These are phyloP conservation scores for Anneissia japonica DNA, from an alignment of 35 echinoderm and acorn worm species.

Conservation along the genomic window DNA sequence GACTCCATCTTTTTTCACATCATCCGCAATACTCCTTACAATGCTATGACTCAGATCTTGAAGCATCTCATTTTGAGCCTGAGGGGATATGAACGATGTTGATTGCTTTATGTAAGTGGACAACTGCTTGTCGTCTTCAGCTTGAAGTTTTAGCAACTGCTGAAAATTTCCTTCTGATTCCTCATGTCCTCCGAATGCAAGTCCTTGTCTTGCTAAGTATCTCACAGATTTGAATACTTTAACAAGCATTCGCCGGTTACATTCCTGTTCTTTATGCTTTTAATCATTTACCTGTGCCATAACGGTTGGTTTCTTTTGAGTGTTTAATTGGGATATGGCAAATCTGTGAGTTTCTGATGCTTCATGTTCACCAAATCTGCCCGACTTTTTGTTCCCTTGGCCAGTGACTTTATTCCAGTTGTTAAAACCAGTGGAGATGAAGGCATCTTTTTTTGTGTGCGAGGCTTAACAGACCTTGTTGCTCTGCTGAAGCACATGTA, in stretches of 20 bases:
- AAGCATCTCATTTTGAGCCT: constrained; percentile 42
- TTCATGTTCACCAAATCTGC: constrained; percentile 33
- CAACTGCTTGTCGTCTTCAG: constrained; percentile 11
- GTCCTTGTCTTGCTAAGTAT: constrained; percentile 32
- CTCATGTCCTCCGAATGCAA: constrained; percentile 17
- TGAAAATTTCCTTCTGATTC: constrained; percentile 12
- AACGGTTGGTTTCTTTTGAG: not conserved
- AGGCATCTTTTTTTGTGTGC: constrained; percentile 22
- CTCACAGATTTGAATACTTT: constrained; percentile 22
- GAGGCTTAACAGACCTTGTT: constrained; percentile 9
- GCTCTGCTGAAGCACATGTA: constrained; percentile 3
- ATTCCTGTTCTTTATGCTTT: not conserved
- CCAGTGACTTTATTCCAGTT: constrained; percentile 50
- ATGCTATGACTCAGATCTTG: not conserved
- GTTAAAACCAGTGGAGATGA: constrained; percentile 27
- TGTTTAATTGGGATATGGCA: not conserved
- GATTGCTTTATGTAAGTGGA: not conserved
- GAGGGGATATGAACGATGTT: constrained; percentile 22
- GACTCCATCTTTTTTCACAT: not conserved
- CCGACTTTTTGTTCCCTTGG: not conserved
- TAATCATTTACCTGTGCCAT: not conserved
- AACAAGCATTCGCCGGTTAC: not conserved
- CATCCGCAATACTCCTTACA: not conserved
- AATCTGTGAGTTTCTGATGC: constrained; percentile 25
- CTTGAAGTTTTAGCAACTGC: not conserved